phyloP scores from a whole-genome alignment of 2,888 invertebrate genomes.

The Leptothorax acervorum region DNA sequence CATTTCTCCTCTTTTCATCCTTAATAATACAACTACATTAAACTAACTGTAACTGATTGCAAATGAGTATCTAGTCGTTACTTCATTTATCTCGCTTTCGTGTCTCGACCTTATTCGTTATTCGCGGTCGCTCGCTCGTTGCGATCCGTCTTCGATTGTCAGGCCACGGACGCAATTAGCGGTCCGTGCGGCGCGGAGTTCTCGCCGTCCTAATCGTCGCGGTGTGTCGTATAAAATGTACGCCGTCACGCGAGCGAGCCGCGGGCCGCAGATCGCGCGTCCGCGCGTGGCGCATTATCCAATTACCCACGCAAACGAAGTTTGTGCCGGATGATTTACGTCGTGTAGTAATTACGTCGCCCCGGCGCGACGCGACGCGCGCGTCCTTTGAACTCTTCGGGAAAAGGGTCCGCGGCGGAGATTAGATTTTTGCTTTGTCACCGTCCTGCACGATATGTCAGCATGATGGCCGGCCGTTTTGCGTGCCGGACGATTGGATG shows the following conservation, averaged over 20 bases:
- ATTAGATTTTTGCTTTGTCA: constrained; percentile 62
- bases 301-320: constrained; percentile 59
- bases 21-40: neutral
- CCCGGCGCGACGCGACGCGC: neutral
- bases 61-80: neutral
- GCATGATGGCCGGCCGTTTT: constrained; percentile 36
- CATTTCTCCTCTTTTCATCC: neutral
- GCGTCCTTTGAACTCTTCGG: constrained; percentile 56
- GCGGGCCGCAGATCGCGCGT: constrained; percentile 58
- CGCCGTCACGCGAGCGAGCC: constrained; percentile 43
- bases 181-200: constrained; percentile 3
- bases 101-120: neutral
- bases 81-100: constrained; percentile 11
- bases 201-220: constrained; percentile 26
- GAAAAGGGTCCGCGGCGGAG: constrained; percentile 43
- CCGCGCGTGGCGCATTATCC: constrained; percentile 58
- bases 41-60: neutral
- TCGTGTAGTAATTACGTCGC: neutral
- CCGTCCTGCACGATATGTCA: constrained; percentile 31
- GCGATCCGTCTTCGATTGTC: constrained; percentile 32
- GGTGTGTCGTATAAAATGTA: constrained; percentile 38
- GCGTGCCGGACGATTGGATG: constrained; percentile 32
- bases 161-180: constrained; percentile 15
- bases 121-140: neutral
- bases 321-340: constrained; percentile 55